Evolutionary conservation across 2,113 vertebrate species (phyloP).

Genomic region (Sigmodon hispidus): DNA sequence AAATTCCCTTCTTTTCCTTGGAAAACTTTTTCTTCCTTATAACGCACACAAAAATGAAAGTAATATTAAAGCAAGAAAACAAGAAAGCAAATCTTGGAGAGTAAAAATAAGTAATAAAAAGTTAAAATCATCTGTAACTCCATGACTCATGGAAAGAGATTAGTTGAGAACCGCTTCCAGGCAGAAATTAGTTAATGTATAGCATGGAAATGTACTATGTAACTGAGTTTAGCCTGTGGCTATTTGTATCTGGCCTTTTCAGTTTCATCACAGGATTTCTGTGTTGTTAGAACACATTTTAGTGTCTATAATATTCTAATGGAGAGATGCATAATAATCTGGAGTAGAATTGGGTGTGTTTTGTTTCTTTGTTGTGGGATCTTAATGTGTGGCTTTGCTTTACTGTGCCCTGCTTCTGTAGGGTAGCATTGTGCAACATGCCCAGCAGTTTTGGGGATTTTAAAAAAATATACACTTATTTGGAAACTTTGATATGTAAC

Average conservation of each 20-base stretch:
- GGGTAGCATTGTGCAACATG: background rate
- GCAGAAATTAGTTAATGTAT: background rate
- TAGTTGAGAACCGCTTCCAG: background rate
- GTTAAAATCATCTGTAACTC: constrained; percentile 24
- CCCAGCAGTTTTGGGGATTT: background rate
- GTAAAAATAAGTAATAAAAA: constrained; percentile 38
- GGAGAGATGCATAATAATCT: background rate
- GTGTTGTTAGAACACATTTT: constrained; percentile 9
- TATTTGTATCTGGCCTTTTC: background rate
- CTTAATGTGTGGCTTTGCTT: background rate
- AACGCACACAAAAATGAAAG: background rate
- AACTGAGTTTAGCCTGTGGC: background rate
- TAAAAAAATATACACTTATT: constrained; percentile 1
- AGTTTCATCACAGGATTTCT: background rate
- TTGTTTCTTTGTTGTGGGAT: background rate
- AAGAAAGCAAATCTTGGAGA: constrained; percentile 17
- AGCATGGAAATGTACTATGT: background rate
- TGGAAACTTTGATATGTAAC: background rate
- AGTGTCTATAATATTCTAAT: constrained; percentile 42
- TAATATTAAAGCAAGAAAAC: background rate
- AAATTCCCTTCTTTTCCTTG: constrained; percentile 14
- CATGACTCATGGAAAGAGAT: background rate
- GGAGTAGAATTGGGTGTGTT: too few species aligned
- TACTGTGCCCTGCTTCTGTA: background rate
- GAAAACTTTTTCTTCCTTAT: constrained; percentile 14